Base-by-base conservation (phyloP, 2,797 vertebrate genomes). In the Cyclopterus lumpus region DNA sequence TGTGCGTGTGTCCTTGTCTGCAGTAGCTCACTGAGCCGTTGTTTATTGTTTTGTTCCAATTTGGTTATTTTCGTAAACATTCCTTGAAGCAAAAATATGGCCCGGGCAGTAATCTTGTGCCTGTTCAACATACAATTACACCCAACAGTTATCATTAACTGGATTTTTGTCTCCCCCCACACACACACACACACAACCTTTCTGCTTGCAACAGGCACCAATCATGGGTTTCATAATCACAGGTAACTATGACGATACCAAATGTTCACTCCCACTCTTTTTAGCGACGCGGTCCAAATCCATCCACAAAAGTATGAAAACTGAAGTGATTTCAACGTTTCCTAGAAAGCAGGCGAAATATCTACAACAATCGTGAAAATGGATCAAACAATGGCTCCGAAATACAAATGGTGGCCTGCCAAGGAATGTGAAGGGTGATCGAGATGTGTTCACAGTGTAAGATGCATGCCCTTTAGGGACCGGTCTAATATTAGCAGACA, bases 401-500 rank as follows among this genome's bases (percentile, higher is more conserved):
- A 53, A 58, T 34, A 46, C 14, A 49, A 20, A 40, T 26, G 2
- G 12, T 36, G 16, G 34, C 67, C 66, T 71, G 64, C 49, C n/a
- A 59, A 63, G 32, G 44, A 75, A 67, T 59, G 44, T 69, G 44
- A 49, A 9, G 10, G 26, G n/a, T 42, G 48, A 60, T 51, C 22
- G 55, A 51, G 26, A 40, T 69, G 58, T 72, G 38, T 71, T 73
- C 77, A 77, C 63, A 64, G 44, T 49, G 28, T n/a, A 51, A 63
- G 49, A 60, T 53, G 71, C 42, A 9, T 77, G 83, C 34, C 79
- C 87, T 91, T 90, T 86, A 77, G 64, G 48, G 57, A 6, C 38
- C 3, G 34, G 57, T 85, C 91, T 93, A 93, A 94, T 91, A 93
- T 92, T 94, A 94, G 89, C 69, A 0, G 6, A 67, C 26, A 44